Conservation (phyloP, 2,888 invertebrate genomes). For the Tridacna gigas region DNA sequence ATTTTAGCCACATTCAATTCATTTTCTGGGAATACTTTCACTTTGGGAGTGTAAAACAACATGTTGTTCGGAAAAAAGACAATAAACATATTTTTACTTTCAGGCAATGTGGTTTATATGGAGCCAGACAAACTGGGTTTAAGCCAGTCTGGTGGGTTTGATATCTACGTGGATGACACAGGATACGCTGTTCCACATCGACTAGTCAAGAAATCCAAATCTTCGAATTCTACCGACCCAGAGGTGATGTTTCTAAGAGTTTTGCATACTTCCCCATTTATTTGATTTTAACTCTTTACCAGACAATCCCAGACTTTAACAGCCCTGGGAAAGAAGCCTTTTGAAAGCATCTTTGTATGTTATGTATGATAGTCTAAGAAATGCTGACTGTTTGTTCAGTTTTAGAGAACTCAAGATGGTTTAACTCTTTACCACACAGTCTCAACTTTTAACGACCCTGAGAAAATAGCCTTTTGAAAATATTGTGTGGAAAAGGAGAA, state of each 20-base stretch:
- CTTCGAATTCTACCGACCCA: constrained; percentile 26
- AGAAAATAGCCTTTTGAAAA: no score
- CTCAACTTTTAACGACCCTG: no score
- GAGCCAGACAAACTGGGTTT: constrained; percentile 64
- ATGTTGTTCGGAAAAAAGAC: no score
- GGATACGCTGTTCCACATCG: constrained; percentile 79
- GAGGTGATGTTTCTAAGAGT: constrained; percentile 1
- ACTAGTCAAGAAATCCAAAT: constrained; percentile 61
- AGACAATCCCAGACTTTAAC: not conserved
- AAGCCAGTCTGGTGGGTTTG: constrained; percentile 53
- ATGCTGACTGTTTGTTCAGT: no score
- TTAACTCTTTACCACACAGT: not conserved
- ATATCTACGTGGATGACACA: constrained; percentile 77
- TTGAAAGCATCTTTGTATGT: no score
- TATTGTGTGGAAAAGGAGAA: no score
- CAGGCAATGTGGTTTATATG: constrained; percentile 70
- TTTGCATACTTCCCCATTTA: no score
- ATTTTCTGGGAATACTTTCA: not conserved
- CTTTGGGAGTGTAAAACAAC: no score
- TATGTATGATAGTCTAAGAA: no score
- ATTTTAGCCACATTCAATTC: not conserved
- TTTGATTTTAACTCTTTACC: not conserved
- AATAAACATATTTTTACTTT: constrained; percentile 5
- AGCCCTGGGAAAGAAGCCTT: no score
- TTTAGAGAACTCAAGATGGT: no score